Evolutionary conservation across 2,113 vertebrate genomes (phyloP).

Genomic region (Rousettus leschenaultii): DNA sequence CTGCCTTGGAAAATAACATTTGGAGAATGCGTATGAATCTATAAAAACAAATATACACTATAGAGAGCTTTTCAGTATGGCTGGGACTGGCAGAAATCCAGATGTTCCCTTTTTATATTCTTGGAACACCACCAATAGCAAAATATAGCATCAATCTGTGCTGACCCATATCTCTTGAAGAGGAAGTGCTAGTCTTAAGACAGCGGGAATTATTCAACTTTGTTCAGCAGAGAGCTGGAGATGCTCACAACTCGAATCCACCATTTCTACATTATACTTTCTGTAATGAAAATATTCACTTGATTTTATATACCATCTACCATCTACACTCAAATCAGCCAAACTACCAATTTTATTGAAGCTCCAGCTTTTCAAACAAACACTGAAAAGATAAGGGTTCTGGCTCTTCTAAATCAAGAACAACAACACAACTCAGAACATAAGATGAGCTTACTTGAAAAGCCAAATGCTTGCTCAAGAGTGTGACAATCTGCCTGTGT

Average conservation of each 20-base stretch:
- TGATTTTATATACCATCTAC: background rate
- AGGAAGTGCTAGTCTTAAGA: background rate
- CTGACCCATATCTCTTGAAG: background rate
- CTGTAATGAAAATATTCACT: background rate
- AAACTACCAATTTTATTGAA: background rate
- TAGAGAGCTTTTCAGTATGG: conserved; percentile 15
- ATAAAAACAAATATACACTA: conserved; percentile 46
- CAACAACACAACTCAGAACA: background rate
- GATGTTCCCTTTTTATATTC: conserved; percentile 43
- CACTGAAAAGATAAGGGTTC: background rate
- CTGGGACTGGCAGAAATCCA: conserved; percentile 45
- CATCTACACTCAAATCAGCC: background rate
- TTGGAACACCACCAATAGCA: conserved; percentile 52
- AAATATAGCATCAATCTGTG: background rate
- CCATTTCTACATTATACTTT: background rate
- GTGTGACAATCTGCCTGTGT: background rate
- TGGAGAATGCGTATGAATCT: conserved; percentile 40
- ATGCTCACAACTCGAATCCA: background rate
- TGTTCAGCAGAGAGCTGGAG: background rate
- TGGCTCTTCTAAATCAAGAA: background rate
- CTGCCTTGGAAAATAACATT: conserved; percentile 48
- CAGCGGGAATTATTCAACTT: conserved; percentile 35
- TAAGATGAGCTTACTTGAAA: background rate
- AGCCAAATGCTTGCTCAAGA: background rate
- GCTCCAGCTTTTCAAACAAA: conserved; percentile 1